Conservation (phyloP, 2,888 invertebrate genomes). For the Deroplatys truncata region DNA sequence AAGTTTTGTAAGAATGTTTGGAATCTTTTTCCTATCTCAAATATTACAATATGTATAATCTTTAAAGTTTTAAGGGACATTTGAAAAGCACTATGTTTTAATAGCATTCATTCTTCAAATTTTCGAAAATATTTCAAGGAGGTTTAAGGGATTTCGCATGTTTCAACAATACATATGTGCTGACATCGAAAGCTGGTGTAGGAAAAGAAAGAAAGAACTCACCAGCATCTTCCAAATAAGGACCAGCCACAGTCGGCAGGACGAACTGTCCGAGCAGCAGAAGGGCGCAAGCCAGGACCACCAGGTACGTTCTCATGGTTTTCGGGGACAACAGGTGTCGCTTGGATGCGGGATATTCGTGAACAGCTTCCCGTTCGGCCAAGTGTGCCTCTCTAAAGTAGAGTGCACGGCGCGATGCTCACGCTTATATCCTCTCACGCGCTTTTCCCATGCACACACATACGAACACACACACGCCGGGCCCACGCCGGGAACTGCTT, state of each 20-base stretch:
- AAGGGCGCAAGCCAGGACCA: slow-evolving; percentile 20
- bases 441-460: neutral
- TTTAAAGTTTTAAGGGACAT: too few relatives aligned
- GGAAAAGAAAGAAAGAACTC: neutral
- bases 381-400: neutral
- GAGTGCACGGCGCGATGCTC: neutral
- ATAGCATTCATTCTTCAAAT: too few relatives aligned
- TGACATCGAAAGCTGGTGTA: neutral
- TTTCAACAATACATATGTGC: neutral
- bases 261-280: slow-evolving; percentile 15
- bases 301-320: slow-evolving; percentile 22
- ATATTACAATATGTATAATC: too few relatives aligned
- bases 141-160: too few relatives aligned
- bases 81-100: too few relatives aligned
- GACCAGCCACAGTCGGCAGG: slow-evolving; percentile 11
- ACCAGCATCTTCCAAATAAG: slow-evolving; percentile 21
- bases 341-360: neutral
- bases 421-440: neutral
- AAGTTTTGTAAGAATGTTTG: too few relatives aligned
- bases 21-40: too few relatives aligned
- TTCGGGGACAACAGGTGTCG: neutral
- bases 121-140: too few relatives aligned
- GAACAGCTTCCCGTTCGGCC: neutral
- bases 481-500: neutral
- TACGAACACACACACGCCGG: neutral